Evolutionary conservation across 2,113 vertebrate species (phyloP), one percentile per base, ranked within the genome.

Genomic region (Burhinus oedicnemus): DNA sequence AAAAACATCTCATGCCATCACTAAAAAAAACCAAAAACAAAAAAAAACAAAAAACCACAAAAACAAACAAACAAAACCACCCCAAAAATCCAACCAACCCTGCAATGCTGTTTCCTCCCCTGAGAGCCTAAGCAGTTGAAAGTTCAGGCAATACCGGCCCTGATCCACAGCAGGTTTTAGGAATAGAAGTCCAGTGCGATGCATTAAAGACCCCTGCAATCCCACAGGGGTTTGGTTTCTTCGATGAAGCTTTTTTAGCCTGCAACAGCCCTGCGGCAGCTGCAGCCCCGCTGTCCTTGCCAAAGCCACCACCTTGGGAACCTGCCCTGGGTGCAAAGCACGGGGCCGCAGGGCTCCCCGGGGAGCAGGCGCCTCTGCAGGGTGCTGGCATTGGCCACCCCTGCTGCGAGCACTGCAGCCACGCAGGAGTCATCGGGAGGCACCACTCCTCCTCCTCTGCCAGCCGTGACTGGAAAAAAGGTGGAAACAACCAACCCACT

Each of bases 271-370:
- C 49, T 18, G n/a, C 1, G 1, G 75, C 83, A 77, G 87, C 72
- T 78, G 42, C 29, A n/a, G 36, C 15, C 32, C 40, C 17, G 0
- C n/a, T 12, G 23, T 21, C 47, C 36, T 83, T 66, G 64, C 60
- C 64, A 83, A 70, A 81, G 80, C 55, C 83, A 21, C 64, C 7
- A 0, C 32, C 19, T 40, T 26, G 47, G 55, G 64, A 89, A 47
- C 17, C 49, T 32, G 19, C 26, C 22, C 40, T 0, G 1, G 15
- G 6, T 22, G 71, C 52, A 90, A 60, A 62, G 65, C 74, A 13
- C 0, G 0, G 1, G 68, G 40, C 11, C 1, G 1, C 18, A 14
- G 23, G 44, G 29, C 42, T 80, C 49, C 29, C 36, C 0, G 0
- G 10, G 32, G 32, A 64, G 23, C 0, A 0, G 36, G 14, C 0